These are phyloP conservation scores for Gasterosteus aculeatus DNA, from an alignment of 2,113 vertebrate species.

Conservation along the genomic window DNA sequence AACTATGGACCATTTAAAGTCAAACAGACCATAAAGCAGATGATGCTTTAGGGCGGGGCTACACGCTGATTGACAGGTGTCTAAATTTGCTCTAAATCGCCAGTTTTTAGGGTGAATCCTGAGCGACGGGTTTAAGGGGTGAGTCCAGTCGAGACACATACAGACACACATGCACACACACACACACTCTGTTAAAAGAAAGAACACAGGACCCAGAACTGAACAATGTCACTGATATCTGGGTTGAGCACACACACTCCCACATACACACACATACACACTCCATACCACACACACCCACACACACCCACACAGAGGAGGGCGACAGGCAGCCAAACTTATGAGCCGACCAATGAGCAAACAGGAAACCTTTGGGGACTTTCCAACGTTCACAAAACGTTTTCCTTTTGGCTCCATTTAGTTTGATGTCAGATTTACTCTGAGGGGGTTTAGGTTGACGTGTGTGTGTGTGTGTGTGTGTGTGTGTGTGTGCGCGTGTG, in stretches of 20 bases:
- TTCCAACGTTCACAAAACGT: conserved; percentile 56
- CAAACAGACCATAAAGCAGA: no score
- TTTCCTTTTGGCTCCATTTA: conserved; percentile 47
- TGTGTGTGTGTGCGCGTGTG: conserved; percentile 2
- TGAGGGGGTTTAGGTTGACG: conserved; percentile 18
- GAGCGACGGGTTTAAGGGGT: no score
- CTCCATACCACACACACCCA: conserved; percentile 27
- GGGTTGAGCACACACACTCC: conserved; percentile 2
- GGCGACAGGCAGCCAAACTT: conserved; percentile 57
- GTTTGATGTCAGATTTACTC: conserved; percentile 20
- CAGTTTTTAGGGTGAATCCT: no score
- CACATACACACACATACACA: background rate
- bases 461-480: conserved; percentile 9
- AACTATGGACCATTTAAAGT: no score
- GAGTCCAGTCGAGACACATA: no score
- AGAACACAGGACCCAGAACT: conserved; percentile 32
- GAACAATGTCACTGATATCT: conserved; percentile 71
- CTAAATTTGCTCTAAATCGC: no score
- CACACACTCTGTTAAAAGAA: conserved; percentile 7
- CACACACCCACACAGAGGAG: conserved; percentile 36
- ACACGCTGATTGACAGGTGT: no score
- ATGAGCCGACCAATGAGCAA: conserved; percentile 61
- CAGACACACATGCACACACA: conserved; percentile 24
- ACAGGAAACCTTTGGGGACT: conserved; percentile 67
- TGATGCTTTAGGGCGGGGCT: no score